Conservation (phyloP, 2,888 invertebrate species). For the Coelogynopora nodosa region DNA sequence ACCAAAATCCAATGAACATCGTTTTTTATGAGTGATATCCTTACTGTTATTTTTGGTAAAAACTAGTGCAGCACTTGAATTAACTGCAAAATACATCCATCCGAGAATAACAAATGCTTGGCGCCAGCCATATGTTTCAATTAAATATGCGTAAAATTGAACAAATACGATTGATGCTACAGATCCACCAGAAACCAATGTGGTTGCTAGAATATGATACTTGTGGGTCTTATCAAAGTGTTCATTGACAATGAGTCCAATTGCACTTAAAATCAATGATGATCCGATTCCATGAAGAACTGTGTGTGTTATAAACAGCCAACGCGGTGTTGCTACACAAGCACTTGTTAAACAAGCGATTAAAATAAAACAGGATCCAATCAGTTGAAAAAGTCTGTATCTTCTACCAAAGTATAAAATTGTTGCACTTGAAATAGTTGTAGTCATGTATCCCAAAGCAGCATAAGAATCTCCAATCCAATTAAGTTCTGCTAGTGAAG, state of each 20-base stretch:
- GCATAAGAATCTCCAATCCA: slow-evolving; percentile 47
- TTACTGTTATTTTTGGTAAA: slow-evolving; percentile 21
- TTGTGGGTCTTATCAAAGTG: slow-evolving; percentile 47
- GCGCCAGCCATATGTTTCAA: slow-evolving; percentile 45
- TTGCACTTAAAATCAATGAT: slow-evolving; percentile 43
- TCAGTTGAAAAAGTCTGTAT: slow-evolving; percentile 44
- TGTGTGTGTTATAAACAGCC: slow-evolving; percentile 47
- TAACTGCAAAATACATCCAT: slow-evolving; percentile 45
- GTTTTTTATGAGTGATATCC: not conserved
- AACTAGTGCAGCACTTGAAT: slow-evolving; percentile 38
- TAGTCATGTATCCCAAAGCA: slow-evolving; percentile 45
- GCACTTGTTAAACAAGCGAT: slow-evolving; percentile 43
- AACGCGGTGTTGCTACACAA: slow-evolving; percentile 45
- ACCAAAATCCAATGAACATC: slow-evolving; percentile 32
- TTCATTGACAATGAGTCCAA: slow-evolving; percentile 46
- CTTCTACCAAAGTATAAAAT: slow-evolving; percentile 39
- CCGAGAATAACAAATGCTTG: slow-evolving; percentile 46
- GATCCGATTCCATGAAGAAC: slow-evolving; percentile 46
- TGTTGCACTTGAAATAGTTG: slow-evolving; percentile 40
- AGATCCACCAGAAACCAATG: slow-evolving; percentile 45
- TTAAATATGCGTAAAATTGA: slow-evolving; percentile 44
- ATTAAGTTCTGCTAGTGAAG: slow-evolving; percentile 45
- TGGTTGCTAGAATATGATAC: slow-evolving; percentile 47
- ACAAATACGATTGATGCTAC: slow-evolving; percentile 46
- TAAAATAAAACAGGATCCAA: slow-evolving; percentile 41